Conservation (phyloP, 2,113 vertebrate species). For the Calyptomena viridis region DNA sequence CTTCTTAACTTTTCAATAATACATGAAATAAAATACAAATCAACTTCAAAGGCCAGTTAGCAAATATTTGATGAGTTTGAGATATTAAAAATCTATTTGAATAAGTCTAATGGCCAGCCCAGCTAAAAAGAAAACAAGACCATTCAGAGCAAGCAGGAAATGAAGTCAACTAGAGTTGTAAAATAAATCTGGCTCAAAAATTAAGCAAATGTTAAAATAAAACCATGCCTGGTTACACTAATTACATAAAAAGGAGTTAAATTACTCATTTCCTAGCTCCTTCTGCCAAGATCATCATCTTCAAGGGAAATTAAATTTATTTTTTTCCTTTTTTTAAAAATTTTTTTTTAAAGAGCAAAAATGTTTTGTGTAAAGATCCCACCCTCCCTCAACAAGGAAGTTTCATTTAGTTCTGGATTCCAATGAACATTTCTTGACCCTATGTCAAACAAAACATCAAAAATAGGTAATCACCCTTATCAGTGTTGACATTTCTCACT, state of each 20-base stretch:
- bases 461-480: background rate
- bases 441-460: background rate
- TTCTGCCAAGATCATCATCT: slow-evolving; percentile 63
- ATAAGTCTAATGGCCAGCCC: slow-evolving; percentile 43
- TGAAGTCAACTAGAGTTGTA: slow-evolving; percentile 67
- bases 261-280: slow-evolving; percentile 67
- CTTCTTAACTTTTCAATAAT: slow-evolving; percentile 55
- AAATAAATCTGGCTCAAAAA: slow-evolving; percentile 70
- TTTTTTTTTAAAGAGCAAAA: slow-evolving; percentile 41
- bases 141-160: slow-evolving; percentile 55
- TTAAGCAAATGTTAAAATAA: slow-evolving; percentile 71
- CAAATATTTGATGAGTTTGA: slow-evolving; percentile 55
- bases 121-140: slow-evolving; percentile 57
- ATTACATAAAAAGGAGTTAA: slow-evolving; percentile 65
- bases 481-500: background rate
- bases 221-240: slow-evolving; percentile 65
- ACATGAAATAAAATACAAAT: slow-evolving; percentile 57
- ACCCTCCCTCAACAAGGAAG: background rate
- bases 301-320: slow-evolving; percentile 68
- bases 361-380: slow-evolving; percentile 8
- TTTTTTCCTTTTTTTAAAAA: background rate
- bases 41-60: slow-evolving; percentile 57
- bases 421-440: background rate
- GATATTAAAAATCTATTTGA: slow-evolving; percentile 62
- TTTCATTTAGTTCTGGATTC: slow-evolving; percentile 37